Base-by-base conservation (phyloP, 2,888 invertebrate species). In the Cyrtodaria siliqua region DNA sequence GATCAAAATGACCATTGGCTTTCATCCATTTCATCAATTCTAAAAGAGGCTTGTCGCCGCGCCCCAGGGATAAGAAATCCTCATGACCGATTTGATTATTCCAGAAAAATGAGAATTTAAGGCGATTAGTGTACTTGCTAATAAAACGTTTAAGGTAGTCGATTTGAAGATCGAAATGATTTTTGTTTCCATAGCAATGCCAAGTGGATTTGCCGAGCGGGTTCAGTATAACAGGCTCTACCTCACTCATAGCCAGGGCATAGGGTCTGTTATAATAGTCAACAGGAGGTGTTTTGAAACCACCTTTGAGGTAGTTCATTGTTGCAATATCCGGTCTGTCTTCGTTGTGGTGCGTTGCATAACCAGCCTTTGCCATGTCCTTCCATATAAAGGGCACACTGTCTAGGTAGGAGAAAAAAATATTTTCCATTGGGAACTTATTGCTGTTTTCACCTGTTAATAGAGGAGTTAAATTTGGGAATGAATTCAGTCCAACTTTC, bases 41-140 rank as follows among this genome's bases (percentile, higher is more conserved):
- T 79, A 93, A 91, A 85, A 96, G 95, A 55, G 94, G 93, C 0
- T 94, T 93, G 88, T 98, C 98, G 78, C 96, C 96, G 26, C 95
- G 90, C 87, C 95, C 94, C 0, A 97, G 96, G 88, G 95, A 95
- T 90, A 97, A 97, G 61, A 97, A 94, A 89, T 95, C 95, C 89
- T 98, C 97, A 91, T 98, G 98, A 2, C 96, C 96, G 86, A 97
- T 93, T 62, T 96, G 95, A 0, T 96, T 95, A 74, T 96, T 95
- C 97, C 97, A 98, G 89, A 96, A 96, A 86, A 97, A 96, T 0
- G 96, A 96, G 92, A 97, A 97, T 86, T 96, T 95, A 16, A 95
- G 94, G 2, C 95, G 94, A 0, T 93, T 90, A 56, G 93, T 93
- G 90, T 96, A 95, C 4, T 94, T 93, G 0, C 93, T 92, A 0